Evolutionary conservation across 2,888 invertebrate genomes (phyloP).

Genomic region (Pristionchus entomophagus): DNA sequence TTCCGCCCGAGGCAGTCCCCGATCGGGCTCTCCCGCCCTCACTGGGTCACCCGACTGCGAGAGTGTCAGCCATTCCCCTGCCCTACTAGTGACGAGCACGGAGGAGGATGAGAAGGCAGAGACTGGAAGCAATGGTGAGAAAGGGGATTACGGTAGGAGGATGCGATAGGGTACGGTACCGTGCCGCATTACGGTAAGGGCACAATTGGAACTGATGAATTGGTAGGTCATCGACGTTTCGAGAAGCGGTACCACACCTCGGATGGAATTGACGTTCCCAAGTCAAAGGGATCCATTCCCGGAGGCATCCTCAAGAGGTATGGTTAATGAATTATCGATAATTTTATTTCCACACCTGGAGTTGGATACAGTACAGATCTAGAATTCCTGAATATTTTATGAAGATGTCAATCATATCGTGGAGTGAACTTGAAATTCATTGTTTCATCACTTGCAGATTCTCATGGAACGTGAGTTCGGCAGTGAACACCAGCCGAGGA

Average conservation of each 20-base stretch:
- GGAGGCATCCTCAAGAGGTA: conserved; percentile 59
- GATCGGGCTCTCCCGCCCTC: conserved; percentile 7
- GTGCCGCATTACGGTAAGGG: not conserved
- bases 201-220: not conserved
- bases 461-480: conserved; percentile 63
- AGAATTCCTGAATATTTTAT: no score
- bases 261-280: conserved; percentile 80
- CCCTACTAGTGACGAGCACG: not conserved
- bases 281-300: conserved; percentile 59
- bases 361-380: no score
- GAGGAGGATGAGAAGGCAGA: conserved; percentile 41
- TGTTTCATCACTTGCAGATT: conserved; percentile 47
- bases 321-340: not conserved
- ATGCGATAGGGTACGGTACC: no score
- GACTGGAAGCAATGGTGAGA: not conserved
- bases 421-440: not conserved
- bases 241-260: conserved; percentile 82
- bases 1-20: conserved; percentile 14
- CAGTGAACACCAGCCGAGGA: conserved; percentile 57
- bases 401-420: not conserved
- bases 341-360: no score
- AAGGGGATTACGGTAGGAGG: not conserved
- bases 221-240: conserved; percentile 57
- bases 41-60: conserved; percentile 28
- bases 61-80: conserved; percentile 4